Evolutionary conservation across 2,888 invertebrate genomes (phyloP).

Genomic region (Candidula unifasciata): DNA sequence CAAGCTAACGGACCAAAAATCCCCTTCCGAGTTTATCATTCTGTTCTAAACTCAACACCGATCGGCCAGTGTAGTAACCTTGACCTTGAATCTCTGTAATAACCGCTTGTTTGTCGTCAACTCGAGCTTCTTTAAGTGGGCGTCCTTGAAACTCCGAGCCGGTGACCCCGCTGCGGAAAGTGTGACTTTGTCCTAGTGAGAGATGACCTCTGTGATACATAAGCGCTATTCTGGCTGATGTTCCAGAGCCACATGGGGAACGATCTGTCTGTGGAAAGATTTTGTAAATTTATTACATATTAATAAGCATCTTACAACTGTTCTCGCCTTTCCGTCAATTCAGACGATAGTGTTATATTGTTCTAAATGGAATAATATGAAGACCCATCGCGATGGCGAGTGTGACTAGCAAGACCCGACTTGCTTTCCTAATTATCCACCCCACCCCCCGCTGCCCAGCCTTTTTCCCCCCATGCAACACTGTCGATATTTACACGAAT

Average conservation of each 20-base stretch:
- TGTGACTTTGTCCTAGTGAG: constrained; percentile 64
- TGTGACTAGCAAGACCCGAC: too few relatives aligned
- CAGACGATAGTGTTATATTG: too few relatives aligned
- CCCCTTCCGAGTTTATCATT: constrained; percentile 73
- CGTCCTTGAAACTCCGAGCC: constrained; percentile 64
- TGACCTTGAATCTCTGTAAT: constrained; percentile 76
- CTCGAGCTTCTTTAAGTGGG: constrained; percentile 58
- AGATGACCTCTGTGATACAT: constrained; percentile 69
- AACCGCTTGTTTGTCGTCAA: constrained; percentile 67
- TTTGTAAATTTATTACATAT: too few relatives aligned
- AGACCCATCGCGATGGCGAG: too few relatives aligned
- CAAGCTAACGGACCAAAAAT: constrained; percentile 64
- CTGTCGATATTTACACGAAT: too few relatives aligned
- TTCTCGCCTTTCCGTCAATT: too few relatives aligned
- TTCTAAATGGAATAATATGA: too few relatives aligned
- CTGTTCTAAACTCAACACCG: constrained; percentile 71
- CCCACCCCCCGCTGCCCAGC: too few relatives aligned
- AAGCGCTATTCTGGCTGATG: constrained; percentile 75
- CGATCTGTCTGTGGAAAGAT: constrained; percentile 74
- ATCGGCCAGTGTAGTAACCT: constrained; percentile 68
- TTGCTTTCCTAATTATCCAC: too few relatives aligned
- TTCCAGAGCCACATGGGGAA: constrained; percentile 78
- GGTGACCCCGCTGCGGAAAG: constrained; percentile 69
- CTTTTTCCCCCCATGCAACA: too few relatives aligned
- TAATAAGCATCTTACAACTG: too few relatives aligned